Base-by-base conservation (phyloP, 2,888 invertebrate genomes). In the Deilephila porcellus region DNA sequence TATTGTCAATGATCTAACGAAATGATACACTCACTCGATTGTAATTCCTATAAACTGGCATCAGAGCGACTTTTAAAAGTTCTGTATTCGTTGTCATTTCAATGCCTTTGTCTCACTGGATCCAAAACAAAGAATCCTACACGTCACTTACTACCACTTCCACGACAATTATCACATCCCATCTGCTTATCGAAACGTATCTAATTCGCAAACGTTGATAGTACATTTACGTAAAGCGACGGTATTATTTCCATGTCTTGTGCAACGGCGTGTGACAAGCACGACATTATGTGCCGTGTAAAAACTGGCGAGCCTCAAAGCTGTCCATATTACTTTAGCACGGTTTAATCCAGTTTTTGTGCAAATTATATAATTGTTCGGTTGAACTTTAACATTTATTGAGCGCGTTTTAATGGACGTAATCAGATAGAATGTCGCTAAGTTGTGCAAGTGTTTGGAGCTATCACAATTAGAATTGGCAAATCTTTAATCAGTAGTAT, bases 261-360 rank as follows among this genome's bases (percentile, higher is more conserved):
- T 67, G 67, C 52, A 67, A 67, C 52, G 25, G 52, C 62, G 59
- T 53, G n/a, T 11, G 64, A 53, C n/a, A 60, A 53, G 29, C 53
- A 60, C 52, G 25, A 72, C 52, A 63, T 53, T 63, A 53, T n/a
- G 63, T 53, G 59, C 34, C 29, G 25, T 4, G 56, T 64, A 64
- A 73, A 56, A 73, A 56, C 32, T 64, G 17, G 19, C 19, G n/a
- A n/a, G 56, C 56, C n/a, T 56, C 56, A n/a, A 53, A 17, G 56
- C n/a, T 56, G n/a, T 56, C n/a, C 56, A 56, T 56, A 14, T 71
- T 34, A 71, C 45, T 67, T 52, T 45, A 25, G n/a, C 67, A 37
- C 32, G 56, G 56, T 56, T n/a, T 25, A 67, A 67, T 67, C 20
- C 17, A 67, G 67, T 52, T 67, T 64, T 52, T 67, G 52, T 45